Base-by-base conservation (phyloP, 2,888 invertebrate species). In the Tenthredo notha region DNA sequence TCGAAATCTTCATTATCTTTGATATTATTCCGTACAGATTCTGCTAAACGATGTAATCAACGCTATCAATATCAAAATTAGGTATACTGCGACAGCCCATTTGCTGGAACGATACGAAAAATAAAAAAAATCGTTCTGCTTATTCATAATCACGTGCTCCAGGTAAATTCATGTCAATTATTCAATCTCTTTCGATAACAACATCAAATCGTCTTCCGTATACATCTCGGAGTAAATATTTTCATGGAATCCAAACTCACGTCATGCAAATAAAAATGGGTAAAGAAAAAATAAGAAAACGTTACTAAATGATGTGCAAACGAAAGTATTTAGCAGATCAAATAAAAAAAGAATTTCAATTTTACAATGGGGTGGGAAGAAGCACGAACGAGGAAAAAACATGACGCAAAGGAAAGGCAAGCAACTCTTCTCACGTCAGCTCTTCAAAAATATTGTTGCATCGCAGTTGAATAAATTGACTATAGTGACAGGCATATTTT, bases 221-320 rank as follows among this genome's bases (percentile, higher is more conserved):
- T n/a, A 54, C n/a, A 54, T 33, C 18, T 67, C 18, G 15, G 67
- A 67, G 33, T 67, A 67, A 67, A 33, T 74, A 21, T 43, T 74
- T 74, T 43, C 10, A 21, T 12, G 43, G 43, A 74, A 43, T 74
- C 3, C 2, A 3, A 74, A 43, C 21, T 43, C 72, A 21, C 72
- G 43, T n/a, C n/a, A 43, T 21, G 43, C 37, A 29, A 43, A 43
- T 40, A 43, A 43, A 10, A 40, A 40, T 18, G 40, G 40, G 9
- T 21, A 10, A n/a, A 70, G 18, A 10, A 21, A 74, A 74, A 40
- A 29, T 74, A 10, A 40, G 72, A 43, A 67, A 67, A 43, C 43
- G 43, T 21, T n/a, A 43, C 40, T 12, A 74, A 74, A 74, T 21
- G 72, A 43, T 74, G 40, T 74, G 43, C 72, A 74, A 74, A 74